Base-by-base conservation (phyloP, 2,888 invertebrate species). In the Lochmaea capreae region DNA sequence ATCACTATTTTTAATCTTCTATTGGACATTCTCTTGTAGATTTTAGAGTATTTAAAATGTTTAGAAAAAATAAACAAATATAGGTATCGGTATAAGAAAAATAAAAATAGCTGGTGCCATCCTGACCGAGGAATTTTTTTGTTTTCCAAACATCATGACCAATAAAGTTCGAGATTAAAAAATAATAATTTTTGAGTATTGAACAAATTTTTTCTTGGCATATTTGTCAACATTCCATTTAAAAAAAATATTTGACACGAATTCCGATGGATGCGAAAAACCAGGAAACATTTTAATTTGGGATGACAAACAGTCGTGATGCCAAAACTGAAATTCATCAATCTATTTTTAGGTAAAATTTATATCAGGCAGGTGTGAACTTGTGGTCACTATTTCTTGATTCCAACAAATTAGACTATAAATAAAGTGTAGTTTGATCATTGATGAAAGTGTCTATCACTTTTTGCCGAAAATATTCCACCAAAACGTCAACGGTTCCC, bases 371-470 rank as follows among this genome's bases (percentile, higher is more conserved):
- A 63, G 43, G 62, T 63, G 62, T 43, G 39, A 9, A n/a, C n/a
- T 18, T 63, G 22, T 63, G 62, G 62, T 43, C 39, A 39, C 61
- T 43, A 33, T 61, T 61, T 63, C 43, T 63, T 43, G 43, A 43
- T 16, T 63, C 43, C 43, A 63, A 63, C 62, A 16, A 63, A 63
- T 63, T 63, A n/a, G 18, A 12, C 62, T 63, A 63, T 42, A 62
- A 62, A 62, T 62, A 62, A n/a, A n/a, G 8, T 39, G 61, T 61
- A 16, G 39, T 61, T 39, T n/a, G 39, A 61, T 14, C 26, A 39
- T 61, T 61, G 61, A 26, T 6, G 14, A 33, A 61, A 33, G 61
- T 61, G 61, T 33, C 61, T 61, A 39, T 39, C 39, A 14, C 61
- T 6, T 61, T 59, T 61, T 39, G 39, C 39, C 61, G 14, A n/a